Conservation (phyloP, 2,797 vertebrate species). For the Oreochromis grahami region DNA sequence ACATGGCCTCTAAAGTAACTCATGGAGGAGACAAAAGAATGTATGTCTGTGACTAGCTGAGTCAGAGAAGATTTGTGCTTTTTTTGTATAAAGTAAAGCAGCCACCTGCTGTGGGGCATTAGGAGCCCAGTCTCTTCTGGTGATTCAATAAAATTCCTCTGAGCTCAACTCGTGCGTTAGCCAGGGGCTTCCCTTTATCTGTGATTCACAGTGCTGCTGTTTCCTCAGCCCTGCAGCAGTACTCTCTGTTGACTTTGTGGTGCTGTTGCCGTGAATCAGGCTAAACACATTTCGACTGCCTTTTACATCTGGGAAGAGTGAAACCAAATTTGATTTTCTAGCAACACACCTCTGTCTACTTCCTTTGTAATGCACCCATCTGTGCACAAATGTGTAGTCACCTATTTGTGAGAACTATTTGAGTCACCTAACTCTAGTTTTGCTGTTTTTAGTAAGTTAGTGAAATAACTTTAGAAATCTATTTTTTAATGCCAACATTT, state of each 20-base stretch:
- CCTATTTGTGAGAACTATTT: rapidly evolving
- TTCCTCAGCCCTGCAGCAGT: constrained; percentile 5
- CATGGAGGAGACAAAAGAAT: constrained; percentile 14
- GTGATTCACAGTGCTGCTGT: constrained; percentile 10
- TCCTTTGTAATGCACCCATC: neutral
- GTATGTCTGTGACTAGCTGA: constrained; percentile 20
- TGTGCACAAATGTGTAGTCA: neutral
- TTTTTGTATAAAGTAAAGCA: constrained; percentile 24
- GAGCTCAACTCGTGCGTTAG: constrained; percentile 21
- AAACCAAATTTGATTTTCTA: neutral
- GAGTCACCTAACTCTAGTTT: neutral
- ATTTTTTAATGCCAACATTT: neutral
- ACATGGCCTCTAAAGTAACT: neutral
- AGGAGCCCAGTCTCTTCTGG: constrained; percentile 28
- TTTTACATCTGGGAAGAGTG: neutral
- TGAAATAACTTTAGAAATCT: neutral
- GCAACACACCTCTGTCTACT: rapidly evolving
- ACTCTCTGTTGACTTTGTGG: constrained; percentile 5
- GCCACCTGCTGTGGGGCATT: constrained; percentile 50
- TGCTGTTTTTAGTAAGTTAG: neutral
- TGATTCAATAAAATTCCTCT: constrained; percentile 57
- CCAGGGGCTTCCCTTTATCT: constrained; percentile 32
- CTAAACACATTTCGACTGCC: neutral
- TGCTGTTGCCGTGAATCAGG: neutral
- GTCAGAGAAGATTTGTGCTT: constrained; percentile 32